Evolutionary conservation across 1,140 invertebrate species (phyloP).

Genomic region (Melipona quadrifasciata): DNA sequence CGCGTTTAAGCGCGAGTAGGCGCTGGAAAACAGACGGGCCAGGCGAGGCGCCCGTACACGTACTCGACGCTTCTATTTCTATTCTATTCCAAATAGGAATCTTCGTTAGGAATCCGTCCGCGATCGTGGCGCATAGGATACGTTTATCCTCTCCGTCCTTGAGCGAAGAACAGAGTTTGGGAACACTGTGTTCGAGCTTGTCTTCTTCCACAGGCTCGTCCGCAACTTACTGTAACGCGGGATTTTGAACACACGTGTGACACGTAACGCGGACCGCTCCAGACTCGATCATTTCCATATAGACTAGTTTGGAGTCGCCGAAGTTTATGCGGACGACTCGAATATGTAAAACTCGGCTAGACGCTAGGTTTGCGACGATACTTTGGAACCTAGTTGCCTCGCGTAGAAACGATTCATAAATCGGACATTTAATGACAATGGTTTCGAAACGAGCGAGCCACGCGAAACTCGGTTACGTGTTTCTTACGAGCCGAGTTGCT

Average conservation of each 20-base stretch:
- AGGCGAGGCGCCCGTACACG: slow-evolving; percentile 4
- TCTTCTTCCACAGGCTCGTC: no score
- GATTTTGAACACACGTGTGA: background rate
- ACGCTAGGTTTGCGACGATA: background rate
- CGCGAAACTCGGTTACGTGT: background rate
- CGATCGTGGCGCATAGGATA: background rate
- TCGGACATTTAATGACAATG: background rate
- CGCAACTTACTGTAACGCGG: no score
- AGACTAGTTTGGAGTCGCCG: background rate
- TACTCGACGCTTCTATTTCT: slow-evolving; percentile 41
- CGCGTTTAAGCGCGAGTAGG: background rate
- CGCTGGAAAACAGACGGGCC: slow-evolving; percentile 5
- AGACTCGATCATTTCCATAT: slow-evolving; percentile 5
- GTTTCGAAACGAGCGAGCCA: background rate
- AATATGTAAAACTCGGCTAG: background rate
- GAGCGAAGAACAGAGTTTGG: background rate
- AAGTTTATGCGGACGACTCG: background rate
- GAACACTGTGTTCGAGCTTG: no score
- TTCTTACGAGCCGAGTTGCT: background rate
- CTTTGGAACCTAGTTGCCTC: background rate
- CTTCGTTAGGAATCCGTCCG: slow-evolving; percentile 23
- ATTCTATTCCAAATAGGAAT: slow-evolving; percentile 39
- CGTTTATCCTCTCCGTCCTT: background rate
- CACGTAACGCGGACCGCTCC: no score
- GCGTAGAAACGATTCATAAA: background rate